These are phyloP conservation scores for Apamea crenata DNA, from an alignment of 2,888 invertebrate genomes.

Conservation along the genomic window DNA sequence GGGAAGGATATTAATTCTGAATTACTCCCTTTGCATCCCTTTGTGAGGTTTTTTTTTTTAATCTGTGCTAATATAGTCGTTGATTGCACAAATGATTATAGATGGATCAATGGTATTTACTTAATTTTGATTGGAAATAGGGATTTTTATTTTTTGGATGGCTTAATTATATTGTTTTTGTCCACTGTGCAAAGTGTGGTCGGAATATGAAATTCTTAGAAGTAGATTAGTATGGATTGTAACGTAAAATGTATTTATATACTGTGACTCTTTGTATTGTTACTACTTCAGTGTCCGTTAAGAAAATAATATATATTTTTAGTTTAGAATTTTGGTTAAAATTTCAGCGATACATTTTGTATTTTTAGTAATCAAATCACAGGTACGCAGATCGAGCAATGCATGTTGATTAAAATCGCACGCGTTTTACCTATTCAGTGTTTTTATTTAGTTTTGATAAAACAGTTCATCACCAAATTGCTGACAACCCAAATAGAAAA, in stretches of 20 bases:
- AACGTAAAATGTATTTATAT: conserved; percentile 1
- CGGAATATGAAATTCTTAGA: conserved; percentile 19
- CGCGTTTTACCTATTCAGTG: conserved; percentile 2
- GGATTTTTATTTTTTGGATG: conserved; percentile 11
- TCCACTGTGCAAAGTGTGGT: conserved; percentile 31
- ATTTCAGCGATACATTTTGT: neutral
- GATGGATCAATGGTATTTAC: conserved; percentile 58
- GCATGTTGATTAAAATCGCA: conserved; percentile 2
- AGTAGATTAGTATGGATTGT: conserved; percentile 14
- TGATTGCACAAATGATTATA: conserved; percentile 69
- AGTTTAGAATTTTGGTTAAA: neutral
- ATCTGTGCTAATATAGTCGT: conserved; percentile 80
- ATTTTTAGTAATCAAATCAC: conserved; percentile 28
- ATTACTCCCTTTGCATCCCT: conserved; percentile 79
- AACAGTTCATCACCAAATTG: conserved; percentile 36
- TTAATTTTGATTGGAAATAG: conserved; percentile 35
- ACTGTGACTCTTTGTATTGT: neutral
- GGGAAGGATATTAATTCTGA: conserved; percentile 83
- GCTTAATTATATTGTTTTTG: neutral
- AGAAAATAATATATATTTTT: neutral
- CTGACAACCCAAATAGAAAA: conserved; percentile 44
- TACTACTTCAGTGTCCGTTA: neutral
- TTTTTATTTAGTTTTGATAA: conserved; percentile 19
- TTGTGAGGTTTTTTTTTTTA: conserved; percentile 83
- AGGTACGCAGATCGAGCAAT: neutral